Base-by-base conservation (phyloP, 2,113 vertebrate species). In the Serilophus lunatus region DNA sequence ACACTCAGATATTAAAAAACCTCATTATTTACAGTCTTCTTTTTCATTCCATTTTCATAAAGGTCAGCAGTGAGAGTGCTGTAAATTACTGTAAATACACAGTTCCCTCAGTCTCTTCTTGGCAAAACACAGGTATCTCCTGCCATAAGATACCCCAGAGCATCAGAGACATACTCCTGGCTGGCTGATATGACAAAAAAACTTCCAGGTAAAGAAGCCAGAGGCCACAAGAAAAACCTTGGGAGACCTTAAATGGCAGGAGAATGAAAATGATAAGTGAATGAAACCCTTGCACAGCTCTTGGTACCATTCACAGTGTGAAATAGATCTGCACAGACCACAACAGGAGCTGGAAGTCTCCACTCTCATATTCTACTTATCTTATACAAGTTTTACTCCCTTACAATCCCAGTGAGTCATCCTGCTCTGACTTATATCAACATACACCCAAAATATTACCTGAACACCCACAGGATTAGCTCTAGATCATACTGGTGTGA, bases 131-230 rank as follows among this genome's bases (percentile, higher is more conserved):
- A 0, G 6, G 13, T n/a, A 25, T 40, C 11, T 49, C 6, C 47
- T 86, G 38, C 38, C 38, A 5, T 10, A 28, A n/a, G 29, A 20
- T 31, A 44, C 19, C 12, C 23, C 28, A 84, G 31, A 81, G 31
- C 31, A 80, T 47, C n/a, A 63, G 59, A 61, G 17, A 50, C 13
- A 6, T 20, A 10, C 1, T 35, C 19, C 35, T 44, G 50, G 16
- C n/a, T 69, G 29, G 47, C 26, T 1, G 1, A 14, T 35, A 23
- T 3, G 17, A 38, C 19, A 16, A 0, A 0, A n/a, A 10, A 12
- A 29, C 10, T 12, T 50, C 68, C 26, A 54, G 9, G 22, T 12
- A 38, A 59, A 77, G 68, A 14, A 75, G 47, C 13, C 54, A 74
- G 68, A 57, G n/a, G 60, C 45, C 44, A 60, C 5, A 4, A 57